phyloP scores from a whole-genome alignment of 2,113 vertebrate genomes.

The Cheilinus undulatus region DNA sequence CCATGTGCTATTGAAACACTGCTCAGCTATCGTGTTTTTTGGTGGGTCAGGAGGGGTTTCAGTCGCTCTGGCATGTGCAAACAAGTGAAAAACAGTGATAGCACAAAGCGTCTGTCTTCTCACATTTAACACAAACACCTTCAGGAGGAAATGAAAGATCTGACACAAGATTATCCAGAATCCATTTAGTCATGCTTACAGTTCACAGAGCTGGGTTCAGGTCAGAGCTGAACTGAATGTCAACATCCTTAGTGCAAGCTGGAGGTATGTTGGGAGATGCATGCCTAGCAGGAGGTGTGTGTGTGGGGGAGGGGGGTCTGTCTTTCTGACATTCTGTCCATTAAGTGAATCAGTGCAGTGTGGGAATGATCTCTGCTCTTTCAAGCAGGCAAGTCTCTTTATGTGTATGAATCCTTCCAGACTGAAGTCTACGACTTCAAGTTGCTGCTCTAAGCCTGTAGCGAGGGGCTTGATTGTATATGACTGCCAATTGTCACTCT shows the following conservation, averaged over 20 bases:
- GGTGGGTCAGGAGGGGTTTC: neutral
- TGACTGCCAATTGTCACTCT: too few relatives aligned
- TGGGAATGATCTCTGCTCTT: conserved; percentile 41
- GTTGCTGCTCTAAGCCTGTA: too few relatives aligned
- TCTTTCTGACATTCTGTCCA: conserved; percentile 8
- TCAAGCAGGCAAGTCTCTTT: conserved; percentile 15
- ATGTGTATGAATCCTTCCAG: conserved; percentile 12
- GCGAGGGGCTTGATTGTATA: too few relatives aligned
- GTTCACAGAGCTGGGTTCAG: conserved; percentile 46
- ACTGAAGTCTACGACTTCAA: too few relatives aligned
- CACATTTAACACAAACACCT: conserved; percentile 23
- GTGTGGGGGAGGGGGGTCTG: too few relatives aligned
- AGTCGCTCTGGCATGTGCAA: neutral
- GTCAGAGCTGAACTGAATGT: conserved; percentile 37
- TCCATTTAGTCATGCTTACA: conserved; percentile 27
- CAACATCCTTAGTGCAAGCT: conserved; percentile 9
- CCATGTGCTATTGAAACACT: conserved; percentile 25
- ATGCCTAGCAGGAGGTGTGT: conserved; percentile 28
- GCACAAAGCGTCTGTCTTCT: conserved; percentile 4
- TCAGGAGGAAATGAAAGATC: conserved; percentile 17
- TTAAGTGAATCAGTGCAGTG: conserved; percentile 4
- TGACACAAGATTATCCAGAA: conserved; percentile 30
- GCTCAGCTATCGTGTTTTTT: neutral
- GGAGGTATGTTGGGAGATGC: conserved; percentile 18
- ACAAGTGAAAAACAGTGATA: conserved; percentile 7